Conservation (phyloP, 2,113 vertebrate genomes). For the Pelecanus crispus region DNA sequence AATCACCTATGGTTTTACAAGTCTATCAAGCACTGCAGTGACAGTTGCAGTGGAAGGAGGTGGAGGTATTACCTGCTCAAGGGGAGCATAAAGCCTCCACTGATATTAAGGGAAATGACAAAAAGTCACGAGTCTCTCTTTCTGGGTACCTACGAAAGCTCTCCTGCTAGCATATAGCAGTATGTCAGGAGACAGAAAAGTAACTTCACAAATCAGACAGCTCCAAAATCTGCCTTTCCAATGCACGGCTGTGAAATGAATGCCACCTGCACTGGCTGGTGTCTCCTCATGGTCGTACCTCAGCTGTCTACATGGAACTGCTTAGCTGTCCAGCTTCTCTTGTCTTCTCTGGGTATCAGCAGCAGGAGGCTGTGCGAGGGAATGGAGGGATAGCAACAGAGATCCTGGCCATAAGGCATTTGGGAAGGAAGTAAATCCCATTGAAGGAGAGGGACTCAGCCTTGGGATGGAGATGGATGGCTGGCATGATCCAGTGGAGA, state of each 20-base stretch:
- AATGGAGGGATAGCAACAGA: neutral
- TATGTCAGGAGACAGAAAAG: neutral
- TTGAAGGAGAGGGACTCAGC: neutral
- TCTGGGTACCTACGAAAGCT: neutral
- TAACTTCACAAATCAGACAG: neutral
- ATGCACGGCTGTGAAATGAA: neutral
- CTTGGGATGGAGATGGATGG: neutral
- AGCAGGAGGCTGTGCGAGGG: neutral
- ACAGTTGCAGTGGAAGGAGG: neutral
- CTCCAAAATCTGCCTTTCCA: neutral
- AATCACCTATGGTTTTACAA: neutral
- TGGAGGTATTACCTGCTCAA: neutral
- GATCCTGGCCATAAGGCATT: neutral
- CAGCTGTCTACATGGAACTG: neutral
- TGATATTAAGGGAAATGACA: neutral
- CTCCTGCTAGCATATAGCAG: neutral
- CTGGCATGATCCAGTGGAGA: neutral
- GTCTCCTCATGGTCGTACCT: neutral
- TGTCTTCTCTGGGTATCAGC: rapidly evolving
- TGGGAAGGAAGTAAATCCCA: neutral
- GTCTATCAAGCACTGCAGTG: neutral
- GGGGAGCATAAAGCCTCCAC: neutral
- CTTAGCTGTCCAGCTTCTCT: neutral
- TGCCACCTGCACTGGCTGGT: neutral
- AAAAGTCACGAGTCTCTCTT: neutral